Conservation (phyloP, 2,888 invertebrate genomes). For the Metopia argyrocephala region DNA sequence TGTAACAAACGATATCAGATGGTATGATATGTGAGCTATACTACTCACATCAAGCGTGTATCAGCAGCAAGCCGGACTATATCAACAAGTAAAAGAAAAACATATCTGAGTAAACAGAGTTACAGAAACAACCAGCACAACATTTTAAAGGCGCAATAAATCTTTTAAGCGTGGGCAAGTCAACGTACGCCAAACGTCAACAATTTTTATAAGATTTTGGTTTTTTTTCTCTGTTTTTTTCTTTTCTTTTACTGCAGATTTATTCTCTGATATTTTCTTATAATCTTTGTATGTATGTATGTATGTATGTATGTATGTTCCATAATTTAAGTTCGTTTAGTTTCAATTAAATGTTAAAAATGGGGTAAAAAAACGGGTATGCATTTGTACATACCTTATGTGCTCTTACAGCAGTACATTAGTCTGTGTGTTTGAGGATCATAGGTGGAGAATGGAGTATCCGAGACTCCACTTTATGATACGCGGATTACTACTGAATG, state of each 20-base stretch:
- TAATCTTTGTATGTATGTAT: neutral
- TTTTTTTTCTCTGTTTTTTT: slow-evolving; percentile 6
- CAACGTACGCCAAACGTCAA: slow-evolving; percentile 65
- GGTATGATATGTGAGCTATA: neutral
- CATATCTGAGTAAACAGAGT: neutral
- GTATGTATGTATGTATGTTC: too few species aligned
- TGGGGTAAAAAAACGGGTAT: too few species aligned
- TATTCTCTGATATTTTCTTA: neutral
- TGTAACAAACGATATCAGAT: neutral
- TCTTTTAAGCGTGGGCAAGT: slow-evolving; percentile 62
- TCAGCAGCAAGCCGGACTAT: slow-evolving; percentile 19
- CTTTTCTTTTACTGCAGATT: neutral
- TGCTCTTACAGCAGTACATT: too few species aligned
- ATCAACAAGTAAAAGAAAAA: slow-evolving; percentile 36
- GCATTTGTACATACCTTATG: too few species aligned
- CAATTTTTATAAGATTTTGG: slow-evolving; percentile 43
- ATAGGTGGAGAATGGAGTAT: too few species aligned
- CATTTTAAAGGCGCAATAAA: slow-evolving; percentile 60
- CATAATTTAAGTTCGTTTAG: slow-evolving; percentile 30
- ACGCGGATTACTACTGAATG: too few species aligned
- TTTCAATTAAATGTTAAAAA: slow-evolving; percentile 5
- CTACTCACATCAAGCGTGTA: slow-evolving; percentile 13
- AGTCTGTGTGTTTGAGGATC: too few species aligned
- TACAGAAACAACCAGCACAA: slow-evolving; percentile 38
- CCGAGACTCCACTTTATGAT: too few species aligned